These are phyloP conservation scores for Syngnathus typhle DNA, from an alignment of 2,113 vertebrate species.

Conservation along the genomic window DNA sequence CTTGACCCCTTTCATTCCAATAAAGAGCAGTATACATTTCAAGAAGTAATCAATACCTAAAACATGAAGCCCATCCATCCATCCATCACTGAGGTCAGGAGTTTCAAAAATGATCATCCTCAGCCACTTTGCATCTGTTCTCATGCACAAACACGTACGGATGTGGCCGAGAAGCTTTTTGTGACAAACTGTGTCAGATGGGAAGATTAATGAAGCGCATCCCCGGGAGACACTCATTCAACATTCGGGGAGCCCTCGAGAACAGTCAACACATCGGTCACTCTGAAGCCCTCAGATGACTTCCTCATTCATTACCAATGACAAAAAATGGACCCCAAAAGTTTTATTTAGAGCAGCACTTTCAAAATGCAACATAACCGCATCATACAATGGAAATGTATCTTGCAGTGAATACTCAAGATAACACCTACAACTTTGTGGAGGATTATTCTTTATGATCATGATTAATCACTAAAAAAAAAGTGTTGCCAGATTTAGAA, in stretches of 20 bases:
- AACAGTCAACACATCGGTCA: conserved; percentile 46
- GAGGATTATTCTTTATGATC: not conserved
- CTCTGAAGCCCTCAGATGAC: conserved; percentile 14
- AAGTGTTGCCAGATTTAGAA: not conserved
- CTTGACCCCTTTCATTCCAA: conserved; percentile 10
- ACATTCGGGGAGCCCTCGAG: conserved; percentile 39
- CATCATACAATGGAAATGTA: not conserved
- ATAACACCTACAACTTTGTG: not conserved
- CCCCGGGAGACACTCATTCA: conserved; percentile 45
- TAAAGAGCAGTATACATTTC: conserved; percentile 18
- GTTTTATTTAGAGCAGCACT: not conserved
- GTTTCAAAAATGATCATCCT: not conserved
- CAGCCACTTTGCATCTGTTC: not conserved
- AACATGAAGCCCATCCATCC: not conserved
- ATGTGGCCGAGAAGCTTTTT: conserved; percentile 14
- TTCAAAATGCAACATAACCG: not conserved
- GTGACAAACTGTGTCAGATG: conserved; percentile 37
- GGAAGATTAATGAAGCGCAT: conserved; percentile 62
- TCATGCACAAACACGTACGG: not conserved
- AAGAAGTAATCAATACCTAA: conserved; percentile 30
- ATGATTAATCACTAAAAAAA: not conserved
- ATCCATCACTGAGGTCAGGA: conserved; percentile 9
- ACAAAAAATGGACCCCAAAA: no score
- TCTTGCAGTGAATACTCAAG: not conserved
- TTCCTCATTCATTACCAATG: conserved; percentile 10